Conservation (phyloP, 2,797 vertebrate genomes). For the Enteromius anoplus region DNA sequence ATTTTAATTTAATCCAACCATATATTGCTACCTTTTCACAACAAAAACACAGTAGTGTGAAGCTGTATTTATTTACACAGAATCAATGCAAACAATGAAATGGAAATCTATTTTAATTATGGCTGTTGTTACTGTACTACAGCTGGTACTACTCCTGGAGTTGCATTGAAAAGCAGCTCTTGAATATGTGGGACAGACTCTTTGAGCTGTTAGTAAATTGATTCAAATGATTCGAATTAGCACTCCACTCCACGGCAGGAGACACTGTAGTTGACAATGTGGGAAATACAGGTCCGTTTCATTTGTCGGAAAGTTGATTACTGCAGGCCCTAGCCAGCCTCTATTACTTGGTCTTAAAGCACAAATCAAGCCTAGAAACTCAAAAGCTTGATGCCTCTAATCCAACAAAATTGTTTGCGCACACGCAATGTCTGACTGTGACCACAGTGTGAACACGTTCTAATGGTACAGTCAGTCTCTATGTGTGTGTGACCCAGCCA, state of each 20-base stretch:
- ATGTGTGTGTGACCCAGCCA: neutral
- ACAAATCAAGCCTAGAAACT: conserved; percentile 13
- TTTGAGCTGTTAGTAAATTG: conserved; percentile 11
- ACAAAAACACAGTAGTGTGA: neutral
- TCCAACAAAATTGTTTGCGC: conserved; percentile 5
- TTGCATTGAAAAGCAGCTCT: neutral
- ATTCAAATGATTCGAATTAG: conserved; percentile 10
- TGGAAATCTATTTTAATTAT: neutral
- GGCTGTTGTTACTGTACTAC: neutral
- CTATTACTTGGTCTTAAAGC: conserved; percentile 14
- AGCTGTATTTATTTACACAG: neutral
- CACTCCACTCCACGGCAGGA: conserved; percentile 19
- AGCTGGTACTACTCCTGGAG: neutral
- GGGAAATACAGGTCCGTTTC: conserved; percentile 28
- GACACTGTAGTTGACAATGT: conserved; percentile 16
- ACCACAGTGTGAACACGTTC: conserved; percentile 22
- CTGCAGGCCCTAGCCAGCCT: conserved; percentile 34
- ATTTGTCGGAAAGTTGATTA: conserved; percentile 55
- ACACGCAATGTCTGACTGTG: neutral
- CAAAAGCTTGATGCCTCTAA: neutral
- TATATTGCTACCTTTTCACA: neutral
- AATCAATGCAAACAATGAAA: neutral
- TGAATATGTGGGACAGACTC: neutral
- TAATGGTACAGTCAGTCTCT: neutral
- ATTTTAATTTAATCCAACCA: neutral